Evolutionary conservation across 1,140 invertebrate species (phyloP).

Genomic region (Rhynchophorus ferrugineus): DNA sequence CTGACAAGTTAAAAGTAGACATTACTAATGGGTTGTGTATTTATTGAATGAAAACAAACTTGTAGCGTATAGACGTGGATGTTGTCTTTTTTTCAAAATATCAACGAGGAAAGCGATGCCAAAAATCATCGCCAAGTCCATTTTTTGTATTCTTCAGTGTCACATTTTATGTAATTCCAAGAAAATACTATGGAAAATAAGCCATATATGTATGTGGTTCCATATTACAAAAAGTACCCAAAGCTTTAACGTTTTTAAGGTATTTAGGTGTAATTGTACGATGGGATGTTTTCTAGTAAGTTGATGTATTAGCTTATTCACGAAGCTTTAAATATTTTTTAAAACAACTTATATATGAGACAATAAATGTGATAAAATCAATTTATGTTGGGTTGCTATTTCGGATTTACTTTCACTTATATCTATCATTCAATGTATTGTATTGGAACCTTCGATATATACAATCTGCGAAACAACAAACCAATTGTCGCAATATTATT

Average conservation of each 20-base stretch:
- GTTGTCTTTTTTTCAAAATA: conserved; percentile 37
- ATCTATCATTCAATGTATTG: no score
- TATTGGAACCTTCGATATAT: no score
- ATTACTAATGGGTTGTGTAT: not conserved
- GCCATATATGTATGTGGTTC: conserved; percentile 18
- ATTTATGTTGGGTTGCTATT: not conserved
- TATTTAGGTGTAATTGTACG: conserved; percentile 19
- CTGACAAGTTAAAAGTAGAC: not conserved
- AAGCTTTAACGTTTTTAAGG: conserved; percentile 25
- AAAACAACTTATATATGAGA: conserved; percentile 17
- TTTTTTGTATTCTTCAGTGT: conserved; percentile 19
- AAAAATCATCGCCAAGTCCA: conserved; percentile 9
- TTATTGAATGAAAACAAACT: conserved; percentile 1
- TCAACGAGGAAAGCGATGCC: conserved; percentile 30
- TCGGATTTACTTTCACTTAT: no score
- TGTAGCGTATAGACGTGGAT: conserved; percentile 27
- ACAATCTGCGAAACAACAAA: no score
- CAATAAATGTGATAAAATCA: conserved; percentile 22
- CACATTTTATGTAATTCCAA: conserved; percentile 14
- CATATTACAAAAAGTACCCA: conserved; percentile 20
- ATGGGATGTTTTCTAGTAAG: conserved; percentile 16
- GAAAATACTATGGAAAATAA: conserved; percentile 2
- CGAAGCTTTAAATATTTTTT: conserved; percentile 2
- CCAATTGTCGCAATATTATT: not conserved
- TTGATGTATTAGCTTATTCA: conserved; percentile 15